phyloP scores from a whole-genome alignment of 2,113 vertebrate species.

The Donacobius atricapilla region DNA sequence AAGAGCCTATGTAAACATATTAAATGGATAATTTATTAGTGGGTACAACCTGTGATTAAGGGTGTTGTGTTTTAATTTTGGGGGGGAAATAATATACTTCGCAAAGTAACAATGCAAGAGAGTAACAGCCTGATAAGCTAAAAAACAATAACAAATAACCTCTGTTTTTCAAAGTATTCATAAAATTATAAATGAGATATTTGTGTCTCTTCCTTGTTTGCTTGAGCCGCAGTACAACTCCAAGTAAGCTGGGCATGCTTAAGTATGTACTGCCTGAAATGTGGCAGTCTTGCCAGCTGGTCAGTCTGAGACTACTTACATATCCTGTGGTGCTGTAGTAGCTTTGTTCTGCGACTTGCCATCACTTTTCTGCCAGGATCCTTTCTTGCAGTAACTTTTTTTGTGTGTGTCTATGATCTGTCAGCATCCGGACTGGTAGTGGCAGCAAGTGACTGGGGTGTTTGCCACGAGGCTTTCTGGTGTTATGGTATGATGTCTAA shows the following conservation, averaged over 20 bases:
- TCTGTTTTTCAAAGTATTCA: background rate
- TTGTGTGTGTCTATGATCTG: background rate
- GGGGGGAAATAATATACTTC: background rate
- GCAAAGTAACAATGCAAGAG: background rate
- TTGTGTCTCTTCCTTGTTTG: background rate
- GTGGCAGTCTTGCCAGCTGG: background rate
- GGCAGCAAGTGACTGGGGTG: background rate
- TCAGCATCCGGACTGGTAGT: background rate
- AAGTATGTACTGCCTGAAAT: background rate
- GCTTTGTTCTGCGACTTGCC: background rate
- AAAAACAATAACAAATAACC: background rate
- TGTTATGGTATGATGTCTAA: too few species aligned
- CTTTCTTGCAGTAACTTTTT: background rate
- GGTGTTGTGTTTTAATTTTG: background rate
- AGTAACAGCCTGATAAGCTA: background rate
- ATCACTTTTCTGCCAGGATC: background rate
- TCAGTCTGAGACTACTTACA: background rate
- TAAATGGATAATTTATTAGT: background rate
- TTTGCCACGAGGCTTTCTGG: background rate
- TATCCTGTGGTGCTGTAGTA: background rate
- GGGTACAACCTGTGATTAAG: background rate
- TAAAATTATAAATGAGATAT: background rate
- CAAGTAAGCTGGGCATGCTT: background rate
- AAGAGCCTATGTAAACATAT: background rate
- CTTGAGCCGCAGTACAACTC: background rate